Base-by-base conservation (phyloP, 1,140 invertebrate species). In the Drosophila saltans region DNA sequence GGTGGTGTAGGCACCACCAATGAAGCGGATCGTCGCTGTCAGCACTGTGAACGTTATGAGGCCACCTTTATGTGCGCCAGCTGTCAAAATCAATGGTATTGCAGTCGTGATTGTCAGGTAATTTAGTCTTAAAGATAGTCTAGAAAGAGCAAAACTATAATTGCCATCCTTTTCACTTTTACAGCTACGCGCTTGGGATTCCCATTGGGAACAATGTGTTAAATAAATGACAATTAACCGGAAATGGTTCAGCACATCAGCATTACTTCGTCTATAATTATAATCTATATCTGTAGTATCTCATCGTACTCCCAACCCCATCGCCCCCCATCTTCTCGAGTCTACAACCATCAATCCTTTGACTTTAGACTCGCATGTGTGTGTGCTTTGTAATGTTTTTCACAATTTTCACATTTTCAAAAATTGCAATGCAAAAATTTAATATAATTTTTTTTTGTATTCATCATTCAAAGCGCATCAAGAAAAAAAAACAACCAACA, bases 81-180 rank as follows among this genome's bases (percentile, higher is more conserved):
- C 26, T 98, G 97, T 91, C 95, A 95, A 61, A 97, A 97, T 93
- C 96, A 97, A 93, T 97, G 97, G 96, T 98, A 98, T 91, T 98
- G 97, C 94, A 97, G 96, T 90, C 93, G 96, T 62, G 96, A 97
- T 79, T 98, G 97, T 92, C 97, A 98, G 95, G 97, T 97, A 93
- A 75, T 79, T 26, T 10, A 43, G 7, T 4, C 8, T n/a, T 40
- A 1, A 24, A 36, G 3, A 1, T 11, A 1, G 10, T 55, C 11
- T 3, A 30, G 9, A n/a, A 4, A 60, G 28, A 43, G 10, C 16
- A 6, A 55, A 30, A 30, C 7, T 61, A 11, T 10, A 6, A n/a
- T 43, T 11, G 36, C 1, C 57, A 9, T 30, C 28, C 24, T 26
- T 0, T 41, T 40, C 57, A 7, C 9, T n/a, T 16, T 61, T 58